Base-by-base conservation (phyloP, 1,140 invertebrate species). In the fruit fly (Drosophila melanogaster) region DNA sequence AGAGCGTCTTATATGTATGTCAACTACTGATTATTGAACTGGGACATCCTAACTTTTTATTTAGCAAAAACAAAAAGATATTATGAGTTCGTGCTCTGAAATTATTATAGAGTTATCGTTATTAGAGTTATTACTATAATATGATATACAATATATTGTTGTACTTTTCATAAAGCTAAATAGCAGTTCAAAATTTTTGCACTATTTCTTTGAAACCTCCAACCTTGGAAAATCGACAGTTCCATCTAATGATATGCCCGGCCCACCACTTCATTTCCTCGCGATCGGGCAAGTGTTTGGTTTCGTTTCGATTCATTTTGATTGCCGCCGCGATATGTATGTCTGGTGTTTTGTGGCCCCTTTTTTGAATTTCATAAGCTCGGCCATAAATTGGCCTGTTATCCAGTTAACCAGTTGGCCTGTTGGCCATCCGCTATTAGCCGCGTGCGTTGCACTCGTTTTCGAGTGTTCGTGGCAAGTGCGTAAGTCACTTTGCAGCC, bases 361-460 rank as follows among this genome's bases (percentile, higher is more conserved):
- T 40, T 40, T 61, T 33, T 41, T 10, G 41, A 40, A 35, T 70
- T 70, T 70, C 65, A 70, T 70, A 70, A 70, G 66, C 38, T 30
- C 11, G 64, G 22, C 17, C 41, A 66, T 40, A 70, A 70, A 70
- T 64, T 65, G 61, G 61, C 58, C 58, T 22, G 41, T 33, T 30
- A 30, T 30, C 30, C 12, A 14, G 44, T 57, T 57, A 33, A 33
- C 57, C 64, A 44, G 58, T 43, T 30, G 30, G 64, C 60, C 38
- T 43, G 41, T 44, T 35, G 49, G 38, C 61, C 61, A 60, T 14
- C 24, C 15, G 26, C 47, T 33, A 17, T 64, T 15, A 17, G 55
- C 49, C 41, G 49, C 49, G 79, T 77, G 66, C 73, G 51, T 77
- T 81, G 79, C 79, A 67, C 73, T 77, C 79, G 38, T 24, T 65